Conservation (phyloP, 1,140 invertebrate genomes). For the Zaprionus nigranus region DNA sequence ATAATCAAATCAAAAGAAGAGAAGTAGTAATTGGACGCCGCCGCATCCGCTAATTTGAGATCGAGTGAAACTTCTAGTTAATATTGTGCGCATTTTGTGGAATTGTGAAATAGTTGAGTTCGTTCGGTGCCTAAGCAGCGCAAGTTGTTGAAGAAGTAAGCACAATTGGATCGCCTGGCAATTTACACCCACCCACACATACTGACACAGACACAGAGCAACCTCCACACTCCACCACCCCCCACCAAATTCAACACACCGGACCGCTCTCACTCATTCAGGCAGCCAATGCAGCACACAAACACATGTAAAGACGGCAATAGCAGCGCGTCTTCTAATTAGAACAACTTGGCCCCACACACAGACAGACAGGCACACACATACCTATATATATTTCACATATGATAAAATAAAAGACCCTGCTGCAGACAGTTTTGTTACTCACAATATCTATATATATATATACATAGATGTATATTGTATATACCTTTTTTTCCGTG, state of each 20-base stretch:
- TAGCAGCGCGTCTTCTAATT: slow-evolving; percentile 43
- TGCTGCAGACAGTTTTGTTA: slow-evolving; percentile 2
- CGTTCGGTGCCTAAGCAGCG: slow-evolving; percentile 17
- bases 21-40: slow-evolving; percentile 3
- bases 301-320: slow-evolving; percentile 28
- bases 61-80: slow-evolving; percentile 45
- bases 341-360: slow-evolving; percentile 35
- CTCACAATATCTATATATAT: background rate
- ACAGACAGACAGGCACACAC: slow-evolving; percentile 1
- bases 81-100: slow-evolving; percentile 39
- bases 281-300: background rate
- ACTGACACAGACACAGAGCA: slow-evolving; percentile 25
- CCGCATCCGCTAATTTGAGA: slow-evolving; percentile 17
- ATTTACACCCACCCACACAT: slow-evolving; percentile 17
- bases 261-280: slow-evolving; percentile 1
- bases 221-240: background rate
- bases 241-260: slow-evolving; percentile 7
- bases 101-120: slow-evolving; percentile 50
- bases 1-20: slow-evolving; percentile 5
- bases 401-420: slow-evolving; percentile 20
- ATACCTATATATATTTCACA: slow-evolving; percentile 20
- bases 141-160: slow-evolving; percentile 57
- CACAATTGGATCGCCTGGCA: slow-evolving; percentile 31
- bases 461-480: slow-evolving; percentile 2
- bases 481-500: slow-evolving; percentile 14